Base-by-base conservation (phyloP, 2,888 invertebrate species). In the Drosophila parthenogenetica region DNA sequence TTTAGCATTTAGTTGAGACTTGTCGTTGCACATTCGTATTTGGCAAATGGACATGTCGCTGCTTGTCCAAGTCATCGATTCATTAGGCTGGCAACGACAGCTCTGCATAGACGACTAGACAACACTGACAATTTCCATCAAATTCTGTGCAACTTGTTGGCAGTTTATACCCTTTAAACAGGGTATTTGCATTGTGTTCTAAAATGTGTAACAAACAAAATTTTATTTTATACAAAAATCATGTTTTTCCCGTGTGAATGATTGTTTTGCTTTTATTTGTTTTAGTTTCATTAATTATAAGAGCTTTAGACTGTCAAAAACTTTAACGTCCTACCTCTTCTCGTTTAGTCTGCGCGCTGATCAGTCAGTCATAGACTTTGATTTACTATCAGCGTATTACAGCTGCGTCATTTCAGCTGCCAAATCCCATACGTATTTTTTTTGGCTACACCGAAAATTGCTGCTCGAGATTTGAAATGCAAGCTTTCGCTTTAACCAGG, bases 101-200 rank as follows among this genome's bases (percentile, higher is more conserved):
- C 76, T 68, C 37, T 14, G 46, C 16, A 49, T 35, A 35, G 35
- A 35, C 69, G 74, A 70, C 74, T 16, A 87, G 75, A 76, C 84
- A 87, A 85, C 79, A 79, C 66, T 75, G 88, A 79, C 85, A 86
- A 86, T 88, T 86, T 86, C 84, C 79, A 86, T 88, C 86, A 88
- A 85, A 88, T 64, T 71, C 79, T 58, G 70, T 48, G 22, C 65
- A 77, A 70, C 54, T 57, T 46, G 22, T 16, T 45, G 14, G n/a
- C 39, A 39, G 29, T 29, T 29, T 29, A 29, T 29, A 29, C 29
- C 29, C 29, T 29, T 29, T 29, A 5, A 29, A 29, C 7, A 29
- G 29, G 29, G 29, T 5, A 29, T 29, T 29, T 29, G 8, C 1
- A 8, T 8, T 29, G 29, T 8, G 7, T 19, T 2, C 3, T 2